These are phyloP conservation scores for Pegoplata infirma DNA, from an alignment of 2,888 invertebrate genomes.

Conservation along the genomic window DNA sequence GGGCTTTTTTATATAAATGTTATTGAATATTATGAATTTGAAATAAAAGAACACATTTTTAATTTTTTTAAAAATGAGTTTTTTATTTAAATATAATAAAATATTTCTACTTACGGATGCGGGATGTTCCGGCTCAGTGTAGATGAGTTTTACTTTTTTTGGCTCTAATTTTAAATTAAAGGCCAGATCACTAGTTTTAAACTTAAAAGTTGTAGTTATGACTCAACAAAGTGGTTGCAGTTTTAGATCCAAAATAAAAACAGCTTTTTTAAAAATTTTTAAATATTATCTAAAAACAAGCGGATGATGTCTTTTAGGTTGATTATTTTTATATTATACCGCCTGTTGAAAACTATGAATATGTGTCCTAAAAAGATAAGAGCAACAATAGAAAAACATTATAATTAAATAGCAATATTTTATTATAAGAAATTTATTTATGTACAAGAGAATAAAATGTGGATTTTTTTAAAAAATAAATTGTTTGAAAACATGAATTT, in stretches of 20 bases:
- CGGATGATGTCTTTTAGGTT: not conserved
- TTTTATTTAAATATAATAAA: not conserved
- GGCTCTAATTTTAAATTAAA: slow-evolving; percentile 74
- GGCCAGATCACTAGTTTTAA: slow-evolving; percentile 71
- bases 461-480: too few relatives aligned
- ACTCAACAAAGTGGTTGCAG: too few relatives aligned
- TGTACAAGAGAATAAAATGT: too few relatives aligned
- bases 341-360: slow-evolving; percentile 18
- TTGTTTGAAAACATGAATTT: not conserved
- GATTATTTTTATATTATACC: slow-evolving; percentile 52
- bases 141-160: slow-evolving; percentile 75
- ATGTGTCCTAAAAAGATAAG: slow-evolving; percentile 59
- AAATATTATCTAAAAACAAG: not conserved
- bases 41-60: too few relatives aligned
- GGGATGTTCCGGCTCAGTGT: slow-evolving; percentile 78
- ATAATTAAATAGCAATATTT: slow-evolving; percentile 25
- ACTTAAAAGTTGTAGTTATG: not conserved
- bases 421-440: not conserved
- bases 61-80: too few relatives aligned
- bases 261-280: not conserved
- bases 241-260: too few relatives aligned
- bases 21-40: too few relatives aligned
- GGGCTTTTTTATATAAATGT: too few relatives aligned
- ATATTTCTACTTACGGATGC: slow-evolving; percentile 77
- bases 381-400: slow-evolving; percentile 26